These are phyloP conservation scores for Palythoa caribaeorum DNA, from an alignment of 92 coral and sea anemone genomes.

Conservation along the genomic window DNA sequence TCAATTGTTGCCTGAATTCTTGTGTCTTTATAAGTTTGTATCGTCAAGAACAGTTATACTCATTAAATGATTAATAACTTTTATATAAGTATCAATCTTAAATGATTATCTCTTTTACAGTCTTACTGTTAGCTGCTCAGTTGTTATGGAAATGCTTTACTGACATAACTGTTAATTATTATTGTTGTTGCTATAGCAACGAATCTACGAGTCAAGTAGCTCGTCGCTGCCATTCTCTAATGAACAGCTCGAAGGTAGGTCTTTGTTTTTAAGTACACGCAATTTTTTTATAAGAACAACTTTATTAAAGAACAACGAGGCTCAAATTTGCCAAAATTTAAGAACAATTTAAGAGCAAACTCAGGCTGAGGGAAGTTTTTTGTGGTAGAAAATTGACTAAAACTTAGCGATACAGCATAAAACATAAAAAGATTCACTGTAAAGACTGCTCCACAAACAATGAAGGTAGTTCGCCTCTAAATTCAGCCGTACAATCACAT, in stretches of 20 bases:
- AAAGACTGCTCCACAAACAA: no score
- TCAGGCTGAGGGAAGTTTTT: no score
- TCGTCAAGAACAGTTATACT: background rate
- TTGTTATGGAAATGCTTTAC: background rate
- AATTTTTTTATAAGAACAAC: no score
- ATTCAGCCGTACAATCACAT: no score
- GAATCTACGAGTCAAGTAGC: background rate
- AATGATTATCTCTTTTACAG: background rate
- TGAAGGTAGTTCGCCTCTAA: no score
- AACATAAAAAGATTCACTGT: no score
- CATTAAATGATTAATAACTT: background rate
- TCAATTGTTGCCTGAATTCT: background rate
- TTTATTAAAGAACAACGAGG: no score
- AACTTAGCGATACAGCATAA: no score
- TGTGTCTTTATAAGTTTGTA: background rate
- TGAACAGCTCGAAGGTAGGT: slow-evolving; percentile 17
- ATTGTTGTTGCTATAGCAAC: slow-evolving; percentile 2
- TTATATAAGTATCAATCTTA: background rate
- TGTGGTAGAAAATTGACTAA: no score
- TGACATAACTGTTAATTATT: background rate
- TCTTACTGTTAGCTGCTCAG: background rate
- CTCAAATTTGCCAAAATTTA: no score
- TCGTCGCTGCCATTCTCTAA: background rate
- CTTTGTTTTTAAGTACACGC: background rate
- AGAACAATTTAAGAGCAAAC: no score